Conservation (phyloP, 2,797 vertebrate genomes). For the Rhinella marina region DNA sequence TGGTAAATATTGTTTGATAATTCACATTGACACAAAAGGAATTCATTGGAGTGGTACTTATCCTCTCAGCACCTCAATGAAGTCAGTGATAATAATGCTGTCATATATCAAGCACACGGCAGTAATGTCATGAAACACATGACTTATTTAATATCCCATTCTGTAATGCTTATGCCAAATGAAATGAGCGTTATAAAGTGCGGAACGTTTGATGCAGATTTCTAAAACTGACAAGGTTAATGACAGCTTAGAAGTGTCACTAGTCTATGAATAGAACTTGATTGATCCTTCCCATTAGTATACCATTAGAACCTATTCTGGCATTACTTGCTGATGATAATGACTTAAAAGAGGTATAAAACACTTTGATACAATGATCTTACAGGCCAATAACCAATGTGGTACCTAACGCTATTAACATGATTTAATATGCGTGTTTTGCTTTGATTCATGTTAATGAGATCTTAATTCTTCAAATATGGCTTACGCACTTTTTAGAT, state of each 20-base stretch:
- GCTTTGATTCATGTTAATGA: constrained; percentile 36
- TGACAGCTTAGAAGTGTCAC: constrained; percentile 52
- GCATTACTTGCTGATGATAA: constrained; percentile 58
- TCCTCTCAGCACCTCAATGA: constrained; percentile 17
- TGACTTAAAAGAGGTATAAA: constrained; percentile 52
- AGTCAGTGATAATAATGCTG: constrained; percentile 37
- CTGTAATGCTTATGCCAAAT: constrained; percentile 57
- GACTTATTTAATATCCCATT: constrained; percentile 55
- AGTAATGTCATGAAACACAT: constrained; percentile 57
- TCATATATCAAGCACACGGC: constrained; percentile 51
- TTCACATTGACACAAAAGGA: constrained; percentile 5
- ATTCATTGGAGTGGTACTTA: constrained; percentile 7
- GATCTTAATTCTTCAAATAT: constrained; percentile 27
- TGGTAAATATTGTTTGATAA: constrained; percentile 6
- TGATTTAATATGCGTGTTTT: constrained; percentile 41
- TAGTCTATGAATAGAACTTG: constrained; percentile 54
- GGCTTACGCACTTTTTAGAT: constrained; percentile 28
- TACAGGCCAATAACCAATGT: constrained; percentile 43
- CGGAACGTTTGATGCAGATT: constrained; percentile 51
- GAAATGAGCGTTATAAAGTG: constrained; percentile 57
- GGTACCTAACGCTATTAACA: constrained; percentile 40
- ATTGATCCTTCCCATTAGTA: constrained; percentile 61
- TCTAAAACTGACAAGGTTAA: constrained; percentile 59
- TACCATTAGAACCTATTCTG: constrained; percentile 52
- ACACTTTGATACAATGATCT: constrained; percentile 50